These are phyloP conservation scores for Alligator sinensis DNA, from an alignment of 2,113 vertebrate species.

Conservation along the genomic window DNA sequence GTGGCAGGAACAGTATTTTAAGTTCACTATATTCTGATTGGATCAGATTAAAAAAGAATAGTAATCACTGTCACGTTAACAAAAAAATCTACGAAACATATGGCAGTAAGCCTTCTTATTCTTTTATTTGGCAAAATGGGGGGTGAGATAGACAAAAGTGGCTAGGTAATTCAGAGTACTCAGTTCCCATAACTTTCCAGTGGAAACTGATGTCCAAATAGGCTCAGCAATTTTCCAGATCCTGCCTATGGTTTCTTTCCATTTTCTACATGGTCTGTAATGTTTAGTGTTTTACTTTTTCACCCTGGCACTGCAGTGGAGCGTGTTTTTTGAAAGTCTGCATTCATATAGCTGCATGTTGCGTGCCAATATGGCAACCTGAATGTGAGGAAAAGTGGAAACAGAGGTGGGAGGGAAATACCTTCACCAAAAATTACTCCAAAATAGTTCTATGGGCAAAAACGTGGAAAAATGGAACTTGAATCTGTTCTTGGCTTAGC, in stretches of 20 bases:
- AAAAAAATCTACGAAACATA: background rate
- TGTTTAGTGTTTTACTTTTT: constrained; percentile 48
- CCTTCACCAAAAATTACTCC: background rate
- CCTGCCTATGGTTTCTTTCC: constrained; percentile 33
- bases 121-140: constrained; percentile 32
- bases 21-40: background rate
- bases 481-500: background rate
- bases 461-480: background rate
- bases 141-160: constrained; percentile 22
- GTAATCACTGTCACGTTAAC: background rate
- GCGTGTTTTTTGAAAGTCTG: background rate
- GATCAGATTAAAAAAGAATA: background rate
- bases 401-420: background rate
- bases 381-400: background rate
- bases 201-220: constrained; percentile 28
- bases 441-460: background rate
- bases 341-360: background rate
- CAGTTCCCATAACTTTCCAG: constrained; percentile 35
- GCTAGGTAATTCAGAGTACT: constrained; percentile 38
- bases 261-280: constrained; percentile 54
- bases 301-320: background rate
- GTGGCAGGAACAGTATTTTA: background rate
- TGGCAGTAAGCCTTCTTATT: constrained; percentile 18
- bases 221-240: constrained; percentile 53
- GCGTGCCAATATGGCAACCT: background rate